Percentiles rank a stretch among this genome's conserved stretches.
Conservation (phyloP, 2,797 vertebrate species). For the Sciaenops ocellatus region DNA sequence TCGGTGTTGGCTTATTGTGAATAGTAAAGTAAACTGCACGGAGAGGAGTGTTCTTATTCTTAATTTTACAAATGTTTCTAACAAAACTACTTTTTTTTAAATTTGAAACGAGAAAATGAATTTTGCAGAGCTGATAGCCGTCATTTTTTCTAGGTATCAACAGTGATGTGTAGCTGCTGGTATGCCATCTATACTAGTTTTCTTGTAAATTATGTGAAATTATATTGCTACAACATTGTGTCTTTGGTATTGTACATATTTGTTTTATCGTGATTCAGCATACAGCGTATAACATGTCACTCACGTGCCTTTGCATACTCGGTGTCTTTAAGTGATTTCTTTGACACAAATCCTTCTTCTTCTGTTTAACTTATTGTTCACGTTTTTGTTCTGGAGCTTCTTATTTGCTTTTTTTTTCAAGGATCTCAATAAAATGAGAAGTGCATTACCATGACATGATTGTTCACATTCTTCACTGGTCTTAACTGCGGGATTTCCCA, state of each 20-base stretch:
- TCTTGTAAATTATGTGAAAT: slow-evolving; percentile 82
- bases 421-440: slow-evolving; percentile 79
- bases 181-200: slow-evolving; percentile 43
- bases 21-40: slow-evolving; percentile 30
- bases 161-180: slow-evolving; percentile 52
- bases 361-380: slow-evolving; percentile 83
- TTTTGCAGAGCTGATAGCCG: slow-evolving; percentile 33
- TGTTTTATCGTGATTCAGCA: slow-evolving; percentile 68
- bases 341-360: slow-evolving; percentile 53
- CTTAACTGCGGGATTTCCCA: slow-evolving; percentile 25
- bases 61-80: slow-evolving; percentile 46
- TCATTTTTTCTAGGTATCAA: slow-evolving; percentile 13
- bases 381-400: slow-evolving; percentile 60
- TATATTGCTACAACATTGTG: slow-evolving; percentile 58
- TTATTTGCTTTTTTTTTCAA: slow-evolving; percentile 60
- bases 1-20: slow-evolving; percentile 47
- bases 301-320: slow-evolving; percentile 47
- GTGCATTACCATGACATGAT: slow-evolving; percentile 42
- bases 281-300: slow-evolving; percentile 57
- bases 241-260: slow-evolving; percentile 80
- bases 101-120: slow-evolving; percentile 32
- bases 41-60: slow-evolving; percentile 31
- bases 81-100: slow-evolving; percentile 34
- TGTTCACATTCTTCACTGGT: slow-evolving; percentile 42
- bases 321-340: slow-evolving; percentile 60